Evolutionary conservation across 2,888 invertebrate species (phyloP), one percentile per base, ranked within the genome.

Genomic region (Noctua janthina): DNA sequence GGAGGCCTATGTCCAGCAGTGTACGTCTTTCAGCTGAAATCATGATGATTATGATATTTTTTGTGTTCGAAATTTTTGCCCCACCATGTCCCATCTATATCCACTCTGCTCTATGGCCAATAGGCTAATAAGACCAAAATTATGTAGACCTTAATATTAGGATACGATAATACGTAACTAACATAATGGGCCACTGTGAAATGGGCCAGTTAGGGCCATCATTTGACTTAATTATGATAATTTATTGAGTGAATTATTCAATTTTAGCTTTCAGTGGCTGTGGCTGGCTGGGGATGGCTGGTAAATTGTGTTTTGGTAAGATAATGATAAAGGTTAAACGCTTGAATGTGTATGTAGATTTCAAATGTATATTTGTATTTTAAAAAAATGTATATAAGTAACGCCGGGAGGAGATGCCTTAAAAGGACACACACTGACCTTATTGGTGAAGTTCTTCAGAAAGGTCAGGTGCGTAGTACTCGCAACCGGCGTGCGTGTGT

Each of bases 131-230:
- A 80, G 78, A 69, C 70, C 74, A 69, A 81, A 84, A 87, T 83
- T 84, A 86, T 81, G 83, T 82, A 87, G 82, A 79, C 76, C 56
- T 64, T 88, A 87, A 87, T 88, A 90, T 90, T 89, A 89, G 81
- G 80, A 88, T 87, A 90, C 77, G 77, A 89, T 87, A 88, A 89
- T 87, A 87, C 59, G 83, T 84, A 85, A 85, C 87, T 81, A 87
- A 85, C 85, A 83, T 84, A 86, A 88, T 84, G 75, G 76, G 66
- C 56, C 68, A 46, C 75, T 81, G 83, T 88, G 79, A 90, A 85
- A 80, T 83, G 89, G 75, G 79, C 77, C 64, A 75, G 62, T 76
- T 67, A 74, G 56, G 66, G 74, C 43, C 77, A 71, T 86, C 78
- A 86, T 86, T 88, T 73, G 56, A 80, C 59, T 72, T 75, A 84